A percentile compares a stretch with the other conserved stretches of the same genome.
phyloP scores from a whole-genome alignment of 1,140 invertebrate genomes.

The Aporrectodea caliginosa region DNA sequence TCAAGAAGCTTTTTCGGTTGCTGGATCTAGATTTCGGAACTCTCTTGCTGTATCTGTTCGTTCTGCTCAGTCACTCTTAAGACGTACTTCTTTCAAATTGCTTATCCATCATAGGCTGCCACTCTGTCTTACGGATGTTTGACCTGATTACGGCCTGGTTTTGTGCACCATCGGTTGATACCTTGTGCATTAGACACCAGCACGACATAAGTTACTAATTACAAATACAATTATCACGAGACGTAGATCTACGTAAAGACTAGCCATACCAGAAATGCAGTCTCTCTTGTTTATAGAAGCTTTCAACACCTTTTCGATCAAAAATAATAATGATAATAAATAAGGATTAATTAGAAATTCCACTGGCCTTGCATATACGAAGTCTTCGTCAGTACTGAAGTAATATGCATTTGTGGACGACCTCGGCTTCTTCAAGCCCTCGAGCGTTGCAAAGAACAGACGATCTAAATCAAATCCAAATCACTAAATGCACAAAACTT shows the following conservation, averaged over 20 bases:
- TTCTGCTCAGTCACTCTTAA: too few species aligned
- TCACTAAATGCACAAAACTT: too few species aligned
- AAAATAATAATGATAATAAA: neutral
- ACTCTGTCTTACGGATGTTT: too few species aligned
- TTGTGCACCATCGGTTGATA: too few species aligned
- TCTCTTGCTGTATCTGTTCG: neutral
- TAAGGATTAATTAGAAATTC: neutral
- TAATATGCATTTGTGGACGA: neutral
- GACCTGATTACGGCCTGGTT: too few species aligned
- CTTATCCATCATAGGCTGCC: too few species aligned
- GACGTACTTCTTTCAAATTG: too few species aligned
- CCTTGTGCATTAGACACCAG: neutral
- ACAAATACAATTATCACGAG: neutral
- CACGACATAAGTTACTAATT: neutral
- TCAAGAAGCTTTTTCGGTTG: too few species aligned
- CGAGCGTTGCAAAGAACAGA: neutral
- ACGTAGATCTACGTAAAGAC: neutral
- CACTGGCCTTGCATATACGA: neutral
- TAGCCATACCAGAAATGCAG: too few species aligned
- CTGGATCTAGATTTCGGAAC: neutral
- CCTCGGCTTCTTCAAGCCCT: neutral
- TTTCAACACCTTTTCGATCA: too few species aligned
- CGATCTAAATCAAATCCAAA: neutral
- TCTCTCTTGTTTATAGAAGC: too few species aligned
- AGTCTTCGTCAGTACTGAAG: neutral